Conservation (phyloP, 2,797 vertebrate species). For the Notoglanidium macrostoma region DNA sequence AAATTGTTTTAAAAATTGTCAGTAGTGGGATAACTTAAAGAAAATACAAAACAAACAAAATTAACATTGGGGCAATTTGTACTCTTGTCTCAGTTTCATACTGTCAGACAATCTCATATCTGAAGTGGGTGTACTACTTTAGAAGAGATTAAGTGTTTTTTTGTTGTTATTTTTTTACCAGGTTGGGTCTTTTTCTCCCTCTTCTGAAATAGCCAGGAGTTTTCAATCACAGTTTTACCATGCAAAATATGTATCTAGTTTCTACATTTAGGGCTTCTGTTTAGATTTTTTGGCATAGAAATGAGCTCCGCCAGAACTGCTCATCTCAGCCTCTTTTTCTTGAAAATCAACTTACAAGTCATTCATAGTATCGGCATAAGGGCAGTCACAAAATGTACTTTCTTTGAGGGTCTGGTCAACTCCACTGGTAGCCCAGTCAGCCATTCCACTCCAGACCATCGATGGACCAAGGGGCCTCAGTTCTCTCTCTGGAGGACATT, state of each 20-base stretch:
- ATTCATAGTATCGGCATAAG: not conserved
- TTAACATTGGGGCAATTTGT: not conserved
- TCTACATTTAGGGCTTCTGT: not conserved
- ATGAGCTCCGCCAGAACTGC: not conserved
- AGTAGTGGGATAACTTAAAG: not conserved
- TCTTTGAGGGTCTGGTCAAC: too few relatives aligned
- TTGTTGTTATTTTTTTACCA: conserved; percentile 45
- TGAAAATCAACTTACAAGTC: not conserved
- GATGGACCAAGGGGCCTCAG: too few relatives aligned
- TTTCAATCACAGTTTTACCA: not conserved
- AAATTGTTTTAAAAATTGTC: not conserved
- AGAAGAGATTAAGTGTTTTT: conserved; percentile 37
- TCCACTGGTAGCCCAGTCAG: too few relatives aligned
- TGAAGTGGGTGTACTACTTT: conserved; percentile 29
- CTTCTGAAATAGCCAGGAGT: conserved; percentile 58
- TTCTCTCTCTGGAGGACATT: too few relatives aligned
- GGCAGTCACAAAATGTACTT: too few relatives aligned
- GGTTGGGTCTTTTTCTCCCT: conserved; percentile 25
- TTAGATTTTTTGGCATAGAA: not conserved
- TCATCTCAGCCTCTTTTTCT: not conserved
- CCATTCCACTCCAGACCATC: too few relatives aligned
- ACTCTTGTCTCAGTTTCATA: not conserved
- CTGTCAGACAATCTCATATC: conserved; percentile 7
- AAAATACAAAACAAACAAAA: not conserved
- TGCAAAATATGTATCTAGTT: not conserved